Evolutionary conservation across 2,888 invertebrate genomes (phyloP).

Genomic region (Pyrochroa serraticornis): DNA sequence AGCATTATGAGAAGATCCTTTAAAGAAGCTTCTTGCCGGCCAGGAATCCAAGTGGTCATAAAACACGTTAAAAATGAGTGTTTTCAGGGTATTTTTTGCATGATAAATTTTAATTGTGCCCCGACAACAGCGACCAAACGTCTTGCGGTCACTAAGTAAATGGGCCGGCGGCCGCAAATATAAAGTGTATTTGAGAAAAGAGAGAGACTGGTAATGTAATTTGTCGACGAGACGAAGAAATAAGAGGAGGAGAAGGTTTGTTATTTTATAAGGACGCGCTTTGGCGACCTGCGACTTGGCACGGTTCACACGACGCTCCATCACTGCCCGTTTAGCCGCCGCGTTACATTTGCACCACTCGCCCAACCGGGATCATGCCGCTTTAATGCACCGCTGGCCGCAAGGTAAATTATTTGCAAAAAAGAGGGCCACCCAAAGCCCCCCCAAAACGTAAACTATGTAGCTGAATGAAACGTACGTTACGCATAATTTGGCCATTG

Average conservation of each 20-base stretch:
- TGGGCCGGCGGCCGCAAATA: conserved; percentile 34
- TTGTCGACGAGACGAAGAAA: conserved; percentile 16
- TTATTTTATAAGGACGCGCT: conserved; percentile 29
- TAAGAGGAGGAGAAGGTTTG: conserved; percentile 27
- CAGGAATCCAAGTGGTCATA: no score
- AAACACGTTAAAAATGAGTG: not conserved
- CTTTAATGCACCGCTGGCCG: conserved; percentile 52
- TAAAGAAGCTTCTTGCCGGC: no score
- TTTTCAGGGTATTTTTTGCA: not conserved
- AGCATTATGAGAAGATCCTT: no score
- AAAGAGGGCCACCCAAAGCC: conserved; percentile 44
- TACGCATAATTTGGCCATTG: conserved; percentile 45
- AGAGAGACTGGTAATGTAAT: conserved; percentile 17
- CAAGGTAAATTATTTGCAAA: conserved; percentile 54
- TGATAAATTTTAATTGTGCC: conserved; percentile 26
- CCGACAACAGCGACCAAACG: conserved; percentile 10
- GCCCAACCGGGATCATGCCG: conserved; percentile 46
- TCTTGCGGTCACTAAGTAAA: conserved; percentile 42
- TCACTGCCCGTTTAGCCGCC: conserved; percentile 52
- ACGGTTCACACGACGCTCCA: conserved; percentile 44
- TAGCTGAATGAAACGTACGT: conserved; percentile 51
- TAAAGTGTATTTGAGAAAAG: conserved; percentile 5
- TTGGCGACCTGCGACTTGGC: conserved; percentile 45
- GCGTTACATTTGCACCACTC: conserved; percentile 52
- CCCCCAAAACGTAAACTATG: conserved; percentile 46